phyloP scores from a whole-genome alignment of 2,113 vertebrate species.

The Pygathrix nemaeus region DNA sequence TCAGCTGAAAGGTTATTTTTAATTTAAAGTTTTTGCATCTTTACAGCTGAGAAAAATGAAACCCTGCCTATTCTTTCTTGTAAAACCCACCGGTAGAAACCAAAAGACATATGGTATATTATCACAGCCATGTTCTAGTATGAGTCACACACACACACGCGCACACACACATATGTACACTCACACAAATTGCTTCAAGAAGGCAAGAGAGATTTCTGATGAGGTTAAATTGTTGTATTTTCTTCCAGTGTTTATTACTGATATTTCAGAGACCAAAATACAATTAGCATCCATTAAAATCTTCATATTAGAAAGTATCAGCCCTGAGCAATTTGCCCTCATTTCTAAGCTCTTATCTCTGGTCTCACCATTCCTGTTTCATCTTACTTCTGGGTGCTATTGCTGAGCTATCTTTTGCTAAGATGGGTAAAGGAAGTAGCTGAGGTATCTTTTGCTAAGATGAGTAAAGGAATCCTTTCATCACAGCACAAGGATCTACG shows the following conservation, averaged over 20 bases:
- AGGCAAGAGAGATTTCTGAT: slow-evolving; percentile 55
- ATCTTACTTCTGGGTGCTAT: neutral
- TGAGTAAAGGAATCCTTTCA: neutral
- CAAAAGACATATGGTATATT: slow-evolving; percentile 23
- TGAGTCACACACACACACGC: neutral
- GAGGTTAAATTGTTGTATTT: slow-evolving; percentile 53
- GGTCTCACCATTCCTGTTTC: neutral
- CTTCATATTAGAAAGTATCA: neutral
- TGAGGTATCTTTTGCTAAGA: neutral
- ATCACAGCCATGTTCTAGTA: slow-evolving; percentile 47
- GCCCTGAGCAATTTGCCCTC: neutral
- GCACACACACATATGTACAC: neutral
- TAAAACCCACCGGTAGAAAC: slow-evolving; percentile 65
- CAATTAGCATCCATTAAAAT: slow-evolving; percentile 47
- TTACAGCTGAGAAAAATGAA: slow-evolving; percentile 77
- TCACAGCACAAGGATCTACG: too few species aligned
- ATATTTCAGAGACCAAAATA: slow-evolving; percentile 55
- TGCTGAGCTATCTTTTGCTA: neutral
- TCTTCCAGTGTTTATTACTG: slow-evolving; percentile 50
- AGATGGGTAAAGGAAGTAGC: neutral
- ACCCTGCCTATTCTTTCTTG: slow-evolving; percentile 6
- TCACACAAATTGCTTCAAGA: neutral
- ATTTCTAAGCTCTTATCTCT: neutral
- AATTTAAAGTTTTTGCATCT: slow-evolving; percentile 82
- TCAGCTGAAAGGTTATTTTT: slow-evolving; percentile 84